Conservation (phyloP, 2,888 invertebrate species). For the Rugalucina vietnamica region DNA sequence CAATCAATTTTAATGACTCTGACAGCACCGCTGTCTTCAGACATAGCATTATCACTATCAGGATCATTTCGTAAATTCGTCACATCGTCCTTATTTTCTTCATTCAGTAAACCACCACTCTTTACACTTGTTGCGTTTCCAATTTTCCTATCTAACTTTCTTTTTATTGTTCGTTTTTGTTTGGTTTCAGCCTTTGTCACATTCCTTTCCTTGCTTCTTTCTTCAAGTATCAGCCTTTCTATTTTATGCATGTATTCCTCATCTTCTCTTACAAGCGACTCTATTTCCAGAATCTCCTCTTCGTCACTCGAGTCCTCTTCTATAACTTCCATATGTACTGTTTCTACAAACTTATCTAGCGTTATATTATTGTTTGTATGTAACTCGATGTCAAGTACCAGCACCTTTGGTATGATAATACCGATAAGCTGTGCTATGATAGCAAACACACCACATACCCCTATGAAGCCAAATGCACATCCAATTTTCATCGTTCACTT, state of each 20-base stretch:
- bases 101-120: background rate
- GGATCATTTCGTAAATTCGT: background rate
- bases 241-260: background rate
- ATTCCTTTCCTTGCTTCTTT: background rate
- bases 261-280: background rate
- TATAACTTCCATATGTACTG: background rate
- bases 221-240: background rate
- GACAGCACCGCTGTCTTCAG: background rate
- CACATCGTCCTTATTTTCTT: background rate
- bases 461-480: constrained; percentile 8
- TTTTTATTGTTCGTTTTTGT: background rate
- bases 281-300: background rate
- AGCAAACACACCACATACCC: constrained; percentile 13
- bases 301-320: background rate
- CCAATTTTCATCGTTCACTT: constrained; percentile 33
- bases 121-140: background rate
- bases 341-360: background rate
- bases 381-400: constrained; percentile 5
- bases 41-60: background rate
- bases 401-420: constrained; percentile 13
- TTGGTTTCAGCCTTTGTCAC: background rate
- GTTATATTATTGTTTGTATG: background rate
- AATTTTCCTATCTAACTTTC: background rate
- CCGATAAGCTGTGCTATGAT: constrained; percentile 14
- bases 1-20: background rate